These are phyloP conservation scores for Hydrocynus forskahlii DNA, from an alignment of 2,797 vertebrate genomes.

Conservation along the genomic window DNA sequence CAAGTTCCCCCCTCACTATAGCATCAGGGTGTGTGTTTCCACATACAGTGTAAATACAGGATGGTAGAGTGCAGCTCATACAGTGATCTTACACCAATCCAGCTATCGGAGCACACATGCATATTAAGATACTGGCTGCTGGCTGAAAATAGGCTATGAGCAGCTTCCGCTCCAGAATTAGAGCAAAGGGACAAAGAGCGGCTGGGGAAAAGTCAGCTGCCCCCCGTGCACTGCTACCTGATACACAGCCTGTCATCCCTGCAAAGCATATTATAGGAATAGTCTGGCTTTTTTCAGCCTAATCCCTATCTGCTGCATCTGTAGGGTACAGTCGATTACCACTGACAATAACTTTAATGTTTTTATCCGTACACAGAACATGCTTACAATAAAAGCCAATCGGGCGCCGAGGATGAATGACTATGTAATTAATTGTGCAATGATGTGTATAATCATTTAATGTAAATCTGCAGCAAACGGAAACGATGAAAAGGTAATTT, in stretches of 20 bases:
- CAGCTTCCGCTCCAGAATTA: conserved; percentile 70
- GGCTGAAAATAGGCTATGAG: conserved; percentile 63
- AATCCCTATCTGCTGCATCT: too few relatives aligned
- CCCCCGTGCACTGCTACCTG: not conserved
- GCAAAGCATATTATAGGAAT: not conserved
- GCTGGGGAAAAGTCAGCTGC: not conserved
- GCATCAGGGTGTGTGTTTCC: not conserved
- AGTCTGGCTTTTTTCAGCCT: not conserved
- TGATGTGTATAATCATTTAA: too few relatives aligned
- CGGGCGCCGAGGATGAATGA: too few relatives aligned
- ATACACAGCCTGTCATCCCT: conserved; percentile 16
- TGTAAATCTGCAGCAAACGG: too few relatives aligned
- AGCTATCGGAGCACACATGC: not conserved
- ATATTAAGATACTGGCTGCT: conserved; percentile 50
- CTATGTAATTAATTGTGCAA: too few relatives aligned
- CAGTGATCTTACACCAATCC: not conserved
- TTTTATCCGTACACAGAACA: too few relatives aligned
- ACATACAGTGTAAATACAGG: not conserved
- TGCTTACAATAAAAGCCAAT: too few relatives aligned
- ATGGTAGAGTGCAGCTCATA: not conserved
- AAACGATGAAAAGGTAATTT: too few relatives aligned
- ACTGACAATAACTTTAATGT: too few relatives aligned
- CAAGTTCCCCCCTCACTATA: not conserved
- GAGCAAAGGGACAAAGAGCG: conserved; percentile 44
- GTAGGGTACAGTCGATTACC: too few relatives aligned